phyloP scores from a whole-genome alignment of 2,797 vertebrate species.

The Ceryle rudis region DNA sequence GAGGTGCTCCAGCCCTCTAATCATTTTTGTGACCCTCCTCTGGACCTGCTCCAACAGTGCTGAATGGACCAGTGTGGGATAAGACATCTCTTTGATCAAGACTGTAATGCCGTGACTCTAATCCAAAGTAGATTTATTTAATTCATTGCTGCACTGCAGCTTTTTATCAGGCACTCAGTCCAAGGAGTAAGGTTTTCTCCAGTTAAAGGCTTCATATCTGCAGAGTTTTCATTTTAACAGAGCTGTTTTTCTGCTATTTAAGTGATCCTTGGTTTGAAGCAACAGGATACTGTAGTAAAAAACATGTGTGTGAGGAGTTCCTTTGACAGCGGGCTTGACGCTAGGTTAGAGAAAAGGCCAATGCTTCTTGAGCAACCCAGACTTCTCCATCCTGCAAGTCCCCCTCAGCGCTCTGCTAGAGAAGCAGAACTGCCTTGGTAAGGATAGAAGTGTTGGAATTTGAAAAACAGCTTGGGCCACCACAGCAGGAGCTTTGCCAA shows the following conservation, averaged over 20 bases:
- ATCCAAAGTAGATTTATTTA: neutral
- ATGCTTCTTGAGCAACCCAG: neutral
- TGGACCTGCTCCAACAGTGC: neutral
- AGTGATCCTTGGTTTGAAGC: neutral
- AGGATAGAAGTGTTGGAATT: neutral
- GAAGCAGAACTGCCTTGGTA: neutral
- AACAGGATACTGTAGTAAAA: neutral
- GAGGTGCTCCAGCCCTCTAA: too few relatives aligned
- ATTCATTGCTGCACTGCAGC: neutral
- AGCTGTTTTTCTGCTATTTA: neutral
- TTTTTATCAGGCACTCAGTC: neutral
- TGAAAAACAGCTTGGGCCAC: fast-evolving
- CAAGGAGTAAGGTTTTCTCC: neutral
- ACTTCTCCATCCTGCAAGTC: neutral
- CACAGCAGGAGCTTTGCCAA: neutral
- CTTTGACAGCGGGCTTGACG: neutral
- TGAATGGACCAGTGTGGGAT: neutral
- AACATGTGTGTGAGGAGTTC: neutral
- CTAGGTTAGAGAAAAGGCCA: neutral
- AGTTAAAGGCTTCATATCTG: neutral
- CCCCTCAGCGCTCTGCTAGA: neutral
- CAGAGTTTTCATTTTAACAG: neutral
- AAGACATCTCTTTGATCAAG: neutral
- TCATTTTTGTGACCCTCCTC: too few relatives aligned
- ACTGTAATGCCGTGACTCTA: neutral